These are phyloP conservation scores for Actinernus sp. DNA, from an alignment of 92 coral and sea anemone genomes.

Conservation along the genomic window DNA sequence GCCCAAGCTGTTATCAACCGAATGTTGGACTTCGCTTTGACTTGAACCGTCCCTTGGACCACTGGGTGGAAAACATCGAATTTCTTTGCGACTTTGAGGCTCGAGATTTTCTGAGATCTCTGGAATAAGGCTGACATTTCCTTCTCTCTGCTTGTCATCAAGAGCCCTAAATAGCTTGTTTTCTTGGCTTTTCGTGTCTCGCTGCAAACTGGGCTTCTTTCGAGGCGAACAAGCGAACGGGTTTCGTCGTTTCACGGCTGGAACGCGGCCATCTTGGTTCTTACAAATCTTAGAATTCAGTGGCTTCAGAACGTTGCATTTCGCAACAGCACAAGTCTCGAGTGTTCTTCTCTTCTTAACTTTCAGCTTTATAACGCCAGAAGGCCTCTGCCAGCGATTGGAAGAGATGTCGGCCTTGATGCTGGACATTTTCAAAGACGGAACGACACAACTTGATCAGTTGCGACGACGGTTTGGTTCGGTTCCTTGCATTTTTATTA, in stretches of 20 bases:
- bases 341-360: slow-evolving; percentile 66
- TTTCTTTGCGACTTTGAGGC: no score
- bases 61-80: no score
- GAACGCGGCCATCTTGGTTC: slow-evolving; percentile 57
- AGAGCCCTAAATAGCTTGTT: slow-evolving; percentile 75
- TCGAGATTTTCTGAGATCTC: no score
- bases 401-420: no score
- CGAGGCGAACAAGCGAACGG: slow-evolving; percentile 92
- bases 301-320: slow-evolving; percentile 69
- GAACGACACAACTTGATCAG: no score
- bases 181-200: slow-evolving; percentile 13
- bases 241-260: slow-evolving; percentile 74
- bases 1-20: no score
- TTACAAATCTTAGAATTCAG: slow-evolving; percentile 34
- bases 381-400: slow-evolving; percentile 60
- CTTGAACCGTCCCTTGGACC: no score
- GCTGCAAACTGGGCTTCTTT: slow-evolving; percentile 52
- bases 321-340: slow-evolving; percentile 2
- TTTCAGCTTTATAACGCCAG: slow-evolving; percentile 74
- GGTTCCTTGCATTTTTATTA: no score
- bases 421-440: no score
- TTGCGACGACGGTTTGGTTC: no score
- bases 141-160: slow-evolving; percentile 30
- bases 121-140: no score
- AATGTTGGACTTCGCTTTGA: neutral